Evolutionary conservation across 1,140 invertebrate species (phyloP).

Genomic region (Saccostrea cuccullata): DNA sequence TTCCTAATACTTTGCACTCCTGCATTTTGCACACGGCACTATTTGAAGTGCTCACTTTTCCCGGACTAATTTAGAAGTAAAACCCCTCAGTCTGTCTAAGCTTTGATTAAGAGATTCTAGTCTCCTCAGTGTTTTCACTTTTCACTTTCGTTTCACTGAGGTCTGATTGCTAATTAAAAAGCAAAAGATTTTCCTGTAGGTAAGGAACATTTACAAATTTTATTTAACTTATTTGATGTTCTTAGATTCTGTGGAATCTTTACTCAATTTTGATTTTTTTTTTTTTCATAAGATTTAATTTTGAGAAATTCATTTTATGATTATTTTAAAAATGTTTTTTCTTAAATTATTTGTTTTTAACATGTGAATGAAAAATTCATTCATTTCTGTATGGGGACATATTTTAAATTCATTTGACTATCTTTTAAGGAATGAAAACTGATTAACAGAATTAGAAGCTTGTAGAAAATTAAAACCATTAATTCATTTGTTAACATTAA

Average conservation of each 20-base stretch:
- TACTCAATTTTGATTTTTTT: no score
- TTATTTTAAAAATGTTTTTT: no score
- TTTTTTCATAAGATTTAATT: no score
- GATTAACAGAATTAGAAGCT: no score
- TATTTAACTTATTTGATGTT: neutral
- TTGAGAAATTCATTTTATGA: no score
- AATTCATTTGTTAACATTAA: no score
- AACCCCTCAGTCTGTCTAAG: neutral
- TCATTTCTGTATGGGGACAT: no score
- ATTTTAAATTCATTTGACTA: no score
- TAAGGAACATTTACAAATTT: neutral
- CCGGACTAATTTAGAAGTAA: conserved; percentile 30
- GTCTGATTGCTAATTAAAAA: conserved; percentile 25
- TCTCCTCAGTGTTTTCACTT: conserved; percentile 15
- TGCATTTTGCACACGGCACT: conserved; percentile 29
- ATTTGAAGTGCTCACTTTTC: conserved; percentile 32
- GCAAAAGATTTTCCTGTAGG: neutral
- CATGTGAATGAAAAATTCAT: no score
- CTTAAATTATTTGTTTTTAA: no score
- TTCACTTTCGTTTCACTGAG: conserved; percentile 32
- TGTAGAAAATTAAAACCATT: no score
- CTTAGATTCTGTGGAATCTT: neutral
- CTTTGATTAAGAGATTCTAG: neutral
- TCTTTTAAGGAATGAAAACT: no score
- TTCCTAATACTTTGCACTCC: conserved; percentile 30